Percentiles rank a stretch among this genome's conserved stretches.
These are phyloP conservation scores for Ursus arctos DNA, from an alignment of 2,113 vertebrate genomes.

Conservation along the genomic window DNA sequence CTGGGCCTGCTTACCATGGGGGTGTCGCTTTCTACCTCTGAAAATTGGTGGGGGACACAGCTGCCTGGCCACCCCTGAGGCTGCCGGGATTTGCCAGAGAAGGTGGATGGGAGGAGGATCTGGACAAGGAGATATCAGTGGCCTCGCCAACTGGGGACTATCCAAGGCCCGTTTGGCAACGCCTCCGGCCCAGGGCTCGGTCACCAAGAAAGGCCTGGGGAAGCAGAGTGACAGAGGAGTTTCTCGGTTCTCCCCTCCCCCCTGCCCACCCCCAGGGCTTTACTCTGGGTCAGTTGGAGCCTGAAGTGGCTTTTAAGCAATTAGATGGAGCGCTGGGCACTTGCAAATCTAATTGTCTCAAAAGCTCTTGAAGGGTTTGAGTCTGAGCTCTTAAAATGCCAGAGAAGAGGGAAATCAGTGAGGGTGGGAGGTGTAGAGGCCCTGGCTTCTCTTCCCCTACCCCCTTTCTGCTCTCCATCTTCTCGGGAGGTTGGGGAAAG, in stretches of 20 bases:
- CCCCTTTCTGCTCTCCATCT: not conserved
- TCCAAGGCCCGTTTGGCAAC: not conserved
- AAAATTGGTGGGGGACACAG: not conserved
- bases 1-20: not conserved
- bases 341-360: slow-evolving; percentile 80
- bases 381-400: slow-evolving; percentile 73
- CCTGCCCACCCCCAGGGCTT: not conserved
- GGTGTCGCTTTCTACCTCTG: not conserved
- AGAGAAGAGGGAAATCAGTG: slow-evolving; percentile 30
- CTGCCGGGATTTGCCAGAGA: not conserved
- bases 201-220: not conserved
- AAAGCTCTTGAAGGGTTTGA: slow-evolving; percentile 77
- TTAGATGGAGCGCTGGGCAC: slow-evolving; percentile 66
- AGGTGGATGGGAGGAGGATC: not conserved
- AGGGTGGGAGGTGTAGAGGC: not conserved
- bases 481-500: not conserved
- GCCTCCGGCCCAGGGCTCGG: not conserved
- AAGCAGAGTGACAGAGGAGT: not conserved
- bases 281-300: slow-evolving; percentile 67
- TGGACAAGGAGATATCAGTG: not conserved
- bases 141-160: not conserved
- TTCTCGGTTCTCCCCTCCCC: not conserved
- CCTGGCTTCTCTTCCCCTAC: not conserved
- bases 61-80: not conserved
- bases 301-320: slow-evolving; percentile 82